These are phyloP conservation scores for Oryzias sinensis DNA, from an alignment of 2,797 vertebrate genomes.

Conservation along the genomic window DNA sequence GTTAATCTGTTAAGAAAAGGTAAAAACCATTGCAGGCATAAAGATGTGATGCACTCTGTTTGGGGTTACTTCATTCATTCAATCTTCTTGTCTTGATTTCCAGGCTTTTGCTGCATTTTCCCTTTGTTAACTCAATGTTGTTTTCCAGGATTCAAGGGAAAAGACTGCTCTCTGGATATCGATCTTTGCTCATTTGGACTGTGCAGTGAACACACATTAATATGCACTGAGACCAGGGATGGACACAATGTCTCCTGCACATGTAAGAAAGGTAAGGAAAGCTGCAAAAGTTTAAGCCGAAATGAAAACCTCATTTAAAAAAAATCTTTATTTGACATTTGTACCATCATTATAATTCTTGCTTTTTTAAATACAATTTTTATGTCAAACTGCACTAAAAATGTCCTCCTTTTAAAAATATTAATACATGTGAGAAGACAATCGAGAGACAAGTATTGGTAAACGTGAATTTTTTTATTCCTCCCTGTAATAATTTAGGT, in stretches of 20 bases:
- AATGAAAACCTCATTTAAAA: neutral
- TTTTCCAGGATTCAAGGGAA: constrained; percentile 66
- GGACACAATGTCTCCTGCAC: constrained; percentile 66
- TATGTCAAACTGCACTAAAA: too few species aligned
- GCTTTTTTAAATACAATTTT: too few species aligned
- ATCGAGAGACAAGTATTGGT: too few species aligned
- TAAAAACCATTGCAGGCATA: constrained; percentile 57
- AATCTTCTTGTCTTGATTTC: constrained; percentile 23
- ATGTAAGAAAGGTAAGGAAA: constrained; percentile 63
- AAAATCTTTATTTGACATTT: too few species aligned
- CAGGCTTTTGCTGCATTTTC: constrained; percentile 19
- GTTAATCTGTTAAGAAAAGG: constrained; percentile 74
- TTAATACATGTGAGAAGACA: too few species aligned
- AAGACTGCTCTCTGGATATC: constrained; percentile 68
- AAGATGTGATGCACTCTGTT: constrained; percentile 37
- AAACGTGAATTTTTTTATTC: too few species aligned
- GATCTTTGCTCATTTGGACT: constrained; percentile 70
- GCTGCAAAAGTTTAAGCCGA: constrained; percentile 10
- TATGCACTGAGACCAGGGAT: constrained; percentile 59
- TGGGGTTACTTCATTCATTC: constrained; percentile 35
- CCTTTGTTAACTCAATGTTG: constrained; percentile 12
- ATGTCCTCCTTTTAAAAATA: too few species aligned
- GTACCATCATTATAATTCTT: too few species aligned
- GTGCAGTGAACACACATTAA: constrained; percentile 64
- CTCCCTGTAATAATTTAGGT: too few species aligned